These are phyloP conservation scores for Cheilosia vernalis DNA, from an alignment of 2,888 invertebrate genomes.

Conservation along the genomic window DNA sequence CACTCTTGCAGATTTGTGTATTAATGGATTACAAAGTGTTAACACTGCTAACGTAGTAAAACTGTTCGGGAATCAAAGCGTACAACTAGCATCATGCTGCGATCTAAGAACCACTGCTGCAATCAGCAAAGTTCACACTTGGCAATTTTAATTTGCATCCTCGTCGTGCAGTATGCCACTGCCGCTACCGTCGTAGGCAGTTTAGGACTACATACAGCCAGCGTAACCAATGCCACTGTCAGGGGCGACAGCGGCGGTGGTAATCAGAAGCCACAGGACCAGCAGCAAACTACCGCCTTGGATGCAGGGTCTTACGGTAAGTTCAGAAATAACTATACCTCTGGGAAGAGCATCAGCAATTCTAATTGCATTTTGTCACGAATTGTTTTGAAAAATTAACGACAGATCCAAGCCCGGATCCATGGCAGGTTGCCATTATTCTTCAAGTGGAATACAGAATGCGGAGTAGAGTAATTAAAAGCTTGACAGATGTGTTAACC, in stretches of 20 bases:
- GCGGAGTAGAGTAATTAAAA: conserved; percentile 67
- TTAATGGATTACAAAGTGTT: conserved; percentile 73
- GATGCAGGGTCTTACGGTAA: conserved; percentile 70
- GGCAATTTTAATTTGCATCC: conserved; percentile 70
- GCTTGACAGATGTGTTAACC: conserved; percentile 60
- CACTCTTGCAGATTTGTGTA: conserved; percentile 22
- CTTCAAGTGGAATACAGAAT: conserved; percentile 10
- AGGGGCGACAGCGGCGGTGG: conserved; percentile 10
- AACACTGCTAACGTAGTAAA: conserved; percentile 65
- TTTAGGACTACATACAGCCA: conserved; percentile 26
- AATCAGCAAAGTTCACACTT: conserved; percentile 68
- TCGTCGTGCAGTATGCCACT: conserved; percentile 53
- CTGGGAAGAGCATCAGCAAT: conserved; percentile 27
- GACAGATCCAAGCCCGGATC: conserved; percentile 27
- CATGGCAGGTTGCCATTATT: conserved; percentile 12
- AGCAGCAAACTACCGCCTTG: conserved; percentile 25
- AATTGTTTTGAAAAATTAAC: conserved; percentile 63
- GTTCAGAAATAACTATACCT: conserved; percentile 23
- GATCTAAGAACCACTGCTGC: conserved; percentile 54
- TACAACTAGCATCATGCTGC: conserved; percentile 61
- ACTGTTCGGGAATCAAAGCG: conserved; percentile 47
- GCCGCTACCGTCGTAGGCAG: conserved; percentile 37
- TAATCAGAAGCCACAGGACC: conserved; percentile 33
- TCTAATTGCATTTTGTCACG: conserved; percentile 82
- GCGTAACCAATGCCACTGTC: conserved; percentile 26